Conservation (phyloP, 2,113 vertebrate genomes). For the Alectura lathami region DNA sequence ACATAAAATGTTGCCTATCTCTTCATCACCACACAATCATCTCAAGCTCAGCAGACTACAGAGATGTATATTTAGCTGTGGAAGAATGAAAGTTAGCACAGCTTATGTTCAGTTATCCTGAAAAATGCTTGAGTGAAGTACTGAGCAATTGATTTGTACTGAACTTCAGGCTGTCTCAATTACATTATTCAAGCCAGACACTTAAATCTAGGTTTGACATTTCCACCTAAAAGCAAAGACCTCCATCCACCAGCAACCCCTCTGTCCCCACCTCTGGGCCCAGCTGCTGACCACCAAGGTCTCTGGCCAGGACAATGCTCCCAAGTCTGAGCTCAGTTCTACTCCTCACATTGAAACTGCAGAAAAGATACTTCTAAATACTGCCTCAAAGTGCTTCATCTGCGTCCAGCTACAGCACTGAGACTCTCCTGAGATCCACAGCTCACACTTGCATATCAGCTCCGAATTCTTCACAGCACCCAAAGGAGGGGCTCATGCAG, state of each 20-base stretch:
- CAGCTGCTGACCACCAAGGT: neutral
- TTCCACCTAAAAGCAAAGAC: neutral
- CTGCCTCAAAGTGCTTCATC: neutral
- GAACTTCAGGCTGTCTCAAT: neutral
- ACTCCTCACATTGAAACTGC: neutral
- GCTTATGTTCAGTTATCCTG: slow-evolving; percentile 26
- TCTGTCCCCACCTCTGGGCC: neutral
- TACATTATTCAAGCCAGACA: neutral
- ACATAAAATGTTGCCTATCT: slow-evolving; percentile 40
- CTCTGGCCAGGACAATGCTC: neutral
- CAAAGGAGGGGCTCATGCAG: neutral
- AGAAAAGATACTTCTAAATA: rapidly evolving
- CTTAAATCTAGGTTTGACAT: neutral
- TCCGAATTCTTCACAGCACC: neutral
- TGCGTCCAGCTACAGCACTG: neutral
- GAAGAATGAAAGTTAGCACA: slow-evolving; percentile 26
- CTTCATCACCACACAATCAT: slow-evolving; percentile 15
- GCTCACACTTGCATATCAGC: neutral
- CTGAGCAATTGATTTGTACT: neutral
- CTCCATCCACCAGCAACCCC: neutral
- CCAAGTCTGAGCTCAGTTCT: neutral
- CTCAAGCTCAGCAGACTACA: slow-evolving; percentile 6
- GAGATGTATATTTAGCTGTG: slow-evolving; percentile 52
- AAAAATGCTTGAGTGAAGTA: neutral
- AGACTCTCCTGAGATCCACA: neutral